Base-by-base conservation (phyloP, 1,140 invertebrate species). In the Eufriesea mexicana region DNA sequence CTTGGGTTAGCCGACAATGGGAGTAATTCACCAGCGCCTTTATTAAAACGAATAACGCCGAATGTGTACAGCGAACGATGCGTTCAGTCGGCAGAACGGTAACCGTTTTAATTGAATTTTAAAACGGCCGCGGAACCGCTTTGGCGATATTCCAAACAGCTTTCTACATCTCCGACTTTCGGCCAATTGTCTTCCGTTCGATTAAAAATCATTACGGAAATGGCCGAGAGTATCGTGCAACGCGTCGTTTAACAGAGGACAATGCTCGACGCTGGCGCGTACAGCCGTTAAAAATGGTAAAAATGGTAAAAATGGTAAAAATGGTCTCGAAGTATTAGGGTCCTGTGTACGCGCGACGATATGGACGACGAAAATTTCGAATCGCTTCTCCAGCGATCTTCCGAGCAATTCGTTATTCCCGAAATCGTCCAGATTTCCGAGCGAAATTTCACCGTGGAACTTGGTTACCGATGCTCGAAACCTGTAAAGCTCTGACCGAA, bases 151-250 rank as follows among this genome's bases (percentile, higher is more conserved):
- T 82, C 79, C 79, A 82, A 82, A 82, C 79, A 76, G 62, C 79
- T 55, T 75, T 76, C 72, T 76, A 76, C 62, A 62, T 76, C 79
- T 81, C 49, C 51, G 79, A 82, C 62, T 76, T 82, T 73, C 54
- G 72, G 74, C 42, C 79, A 75, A 81, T 81, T 81, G 72, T 73
- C 79, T 81, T 75, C 79, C 79, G 71, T 81, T 81, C 79, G 51
- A 81, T 81, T 81, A 82, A 82, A 76, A 82, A 82, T 82, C 79
- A 82, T 35, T 35, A 67, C 79, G 72, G 79, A 76, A 82, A 82
- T 49, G 51, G 23, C 20, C 7, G 62, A 16, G 42, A 42, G 62
- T 82, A 82, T 82, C 73, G 79, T 76, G 68, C 28, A 67, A 67
- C 72, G 72, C 71, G 20, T 25, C 79, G 79, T 81, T 81, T 81